phyloP scores from a whole-genome alignment of 2,888 invertebrate genomes.

The Troides oblongomaculatus region DNA sequence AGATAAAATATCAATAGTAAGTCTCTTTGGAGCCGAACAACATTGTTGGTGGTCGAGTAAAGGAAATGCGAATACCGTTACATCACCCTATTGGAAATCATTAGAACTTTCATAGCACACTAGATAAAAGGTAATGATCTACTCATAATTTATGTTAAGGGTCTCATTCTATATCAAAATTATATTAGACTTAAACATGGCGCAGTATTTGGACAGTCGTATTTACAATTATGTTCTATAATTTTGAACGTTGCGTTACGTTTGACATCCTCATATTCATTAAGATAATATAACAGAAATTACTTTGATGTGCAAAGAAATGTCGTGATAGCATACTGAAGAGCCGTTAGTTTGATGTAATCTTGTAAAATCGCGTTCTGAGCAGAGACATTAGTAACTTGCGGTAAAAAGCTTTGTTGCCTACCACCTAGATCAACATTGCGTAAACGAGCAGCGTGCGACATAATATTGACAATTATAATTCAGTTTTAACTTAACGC shows the following conservation, averaged over 20 bases:
- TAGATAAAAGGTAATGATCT: too few relatives aligned
- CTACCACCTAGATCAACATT: constrained; percentile 24
- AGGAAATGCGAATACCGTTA: constrained; percentile 14
- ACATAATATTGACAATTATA: constrained; percentile 4
- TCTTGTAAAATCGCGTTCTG: constrained; percentile 17
- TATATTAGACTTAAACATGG: too few relatives aligned
- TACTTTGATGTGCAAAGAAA: constrained; percentile 4
- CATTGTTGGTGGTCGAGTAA: constrained; percentile 18
- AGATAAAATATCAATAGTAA: constrained; percentile 39
- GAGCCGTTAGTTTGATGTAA: constrained; percentile 29
- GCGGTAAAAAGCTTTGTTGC: constrained; percentile 30
- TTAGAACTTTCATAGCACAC: background rate
- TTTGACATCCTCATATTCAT: too few relatives aligned
- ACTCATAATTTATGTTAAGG: too few relatives aligned
- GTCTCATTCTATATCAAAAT: too few relatives aligned
- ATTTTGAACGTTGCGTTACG: too few relatives aligned
- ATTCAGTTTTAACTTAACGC: constrained; percentile 2
- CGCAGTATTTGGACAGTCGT: too few relatives aligned
- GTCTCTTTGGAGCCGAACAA: background rate
- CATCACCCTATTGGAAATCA: background rate
- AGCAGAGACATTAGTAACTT: constrained; percentile 23
- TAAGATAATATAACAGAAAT: too few relatives aligned
- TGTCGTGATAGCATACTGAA: constrained; percentile 4
- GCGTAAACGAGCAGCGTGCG: constrained; percentile 26
- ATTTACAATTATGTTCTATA: too few relatives aligned